Conservation (phyloP, 2,797 vertebrate species). For the Anabacerthia variegaticeps region DNA sequence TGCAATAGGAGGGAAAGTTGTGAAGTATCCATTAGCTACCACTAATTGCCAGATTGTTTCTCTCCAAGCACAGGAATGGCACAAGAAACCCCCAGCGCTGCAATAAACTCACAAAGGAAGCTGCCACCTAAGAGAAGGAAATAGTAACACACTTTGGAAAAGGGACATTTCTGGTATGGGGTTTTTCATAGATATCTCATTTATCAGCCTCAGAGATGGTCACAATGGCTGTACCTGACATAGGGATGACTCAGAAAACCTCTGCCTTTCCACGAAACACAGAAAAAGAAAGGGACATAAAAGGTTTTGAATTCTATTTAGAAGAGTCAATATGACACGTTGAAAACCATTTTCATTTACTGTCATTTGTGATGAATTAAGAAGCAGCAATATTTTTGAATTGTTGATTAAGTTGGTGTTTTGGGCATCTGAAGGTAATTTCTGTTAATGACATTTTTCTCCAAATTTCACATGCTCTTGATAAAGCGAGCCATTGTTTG, state of each 20-base stretch:
- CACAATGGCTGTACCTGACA: not conserved
- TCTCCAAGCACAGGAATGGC: no score
- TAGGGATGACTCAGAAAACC: not conserved
- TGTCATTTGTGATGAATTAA: not conserved
- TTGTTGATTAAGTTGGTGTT: not conserved
- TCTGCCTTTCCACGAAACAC: not conserved
- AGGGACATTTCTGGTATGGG: not conserved
- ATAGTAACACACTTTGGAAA: not conserved
- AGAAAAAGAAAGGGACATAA: not conserved
- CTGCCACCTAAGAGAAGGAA: not conserved
- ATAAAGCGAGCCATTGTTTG: not conserved
- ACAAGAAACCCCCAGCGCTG: no score
- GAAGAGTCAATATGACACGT: not conserved
- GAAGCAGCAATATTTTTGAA: not conserved
- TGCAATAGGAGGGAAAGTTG: no score
- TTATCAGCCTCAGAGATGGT: not conserved
- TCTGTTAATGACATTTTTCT: not conserved
- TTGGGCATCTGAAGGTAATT: not conserved
- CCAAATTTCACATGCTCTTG: not conserved
- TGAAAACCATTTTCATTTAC: not conserved
- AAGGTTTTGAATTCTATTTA: not conserved
- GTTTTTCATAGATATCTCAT: not conserved
- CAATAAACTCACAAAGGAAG: not conserved
- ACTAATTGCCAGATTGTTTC: no score
- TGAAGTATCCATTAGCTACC: no score